Base-by-base conservation (phyloP, 2,797 vertebrate genomes). In the Dendrocincla tyrannina region DNA sequence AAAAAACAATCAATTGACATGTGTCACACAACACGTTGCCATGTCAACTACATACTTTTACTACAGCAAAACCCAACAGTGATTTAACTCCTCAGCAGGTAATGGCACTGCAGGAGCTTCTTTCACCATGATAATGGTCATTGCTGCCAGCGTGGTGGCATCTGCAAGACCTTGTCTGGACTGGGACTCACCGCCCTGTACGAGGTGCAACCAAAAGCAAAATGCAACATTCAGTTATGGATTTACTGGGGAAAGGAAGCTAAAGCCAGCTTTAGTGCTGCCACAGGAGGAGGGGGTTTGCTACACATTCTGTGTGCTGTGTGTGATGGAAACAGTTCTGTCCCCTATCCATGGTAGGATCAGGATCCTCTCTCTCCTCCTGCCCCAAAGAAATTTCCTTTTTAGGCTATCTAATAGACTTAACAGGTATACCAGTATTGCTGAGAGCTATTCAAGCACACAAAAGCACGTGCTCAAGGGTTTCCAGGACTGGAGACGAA, bases 31-130 rank as follows among this genome's bases (percentile, higher is more conserved):
- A 75, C 68, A 72, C 1, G 10, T 89, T 92, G 64, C 81, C 75
- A 91, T 80, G 78, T 59, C 94, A 94, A 80, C 74, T 49, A 42
- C 67, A 30, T 27, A 19, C n/a, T 92, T 80, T 39, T 56, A 19
- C 37, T 77, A 37, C 4, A 63, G 72, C 52, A 67, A 85, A 96
- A 91, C 52, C 58, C 78, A 95, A 84, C 10, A 32, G 60, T 24
- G 53, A 87, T 23, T 41, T 64, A 94, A 83, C 49, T 39, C 56
- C 58, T 33, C 72, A 89, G 91, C 72, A 92, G 72, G 56, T 39
- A 74, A 42, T 13, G 46, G 35, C 60, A 67, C 64, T 50, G 53
- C 64, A 80, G 53, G 52, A 91, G 55, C 55, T 77, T 50, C 35
- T 55, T 39, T n/a, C 47, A 9, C 27, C 11, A 52, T 1, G 4